Evolutionary conservation across 2,888 invertebrate genomes (phyloP).

Genomic region (Thymelicus lineola): DNA sequence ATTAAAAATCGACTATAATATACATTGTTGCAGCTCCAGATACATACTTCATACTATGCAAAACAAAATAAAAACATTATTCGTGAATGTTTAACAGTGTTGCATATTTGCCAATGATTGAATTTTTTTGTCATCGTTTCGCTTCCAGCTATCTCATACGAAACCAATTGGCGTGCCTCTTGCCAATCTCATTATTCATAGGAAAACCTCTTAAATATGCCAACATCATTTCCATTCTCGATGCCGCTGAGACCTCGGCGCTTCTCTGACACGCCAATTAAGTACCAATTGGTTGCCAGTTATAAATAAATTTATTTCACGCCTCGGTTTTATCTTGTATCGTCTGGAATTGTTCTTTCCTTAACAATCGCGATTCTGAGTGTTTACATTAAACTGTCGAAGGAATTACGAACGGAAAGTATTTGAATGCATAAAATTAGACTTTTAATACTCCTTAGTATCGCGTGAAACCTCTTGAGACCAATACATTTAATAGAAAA

Average conservation of each 20-base stretch:
- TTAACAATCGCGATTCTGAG: constrained; percentile 67
- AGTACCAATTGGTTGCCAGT: constrained; percentile 66
- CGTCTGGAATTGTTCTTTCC: constrained; percentile 72
- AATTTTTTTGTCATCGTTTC: constrained; percentile 17
- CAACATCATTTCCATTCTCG: constrained; percentile 51
- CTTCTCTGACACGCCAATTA: constrained; percentile 71
- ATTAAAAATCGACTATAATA: no score
- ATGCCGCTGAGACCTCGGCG: constrained; percentile 47
- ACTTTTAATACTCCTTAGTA: constrained; percentile 37
- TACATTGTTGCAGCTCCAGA: background rate
- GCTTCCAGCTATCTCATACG: constrained; percentile 15
- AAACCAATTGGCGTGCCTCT: constrained; percentile 30
- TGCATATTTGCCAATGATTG: constrained; percentile 22
- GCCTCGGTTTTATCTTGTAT: constrained; percentile 76
- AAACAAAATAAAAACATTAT: constrained; percentile 4
- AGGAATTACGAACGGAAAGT: constrained; percentile 59
- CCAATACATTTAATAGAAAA: constrained; percentile 37
- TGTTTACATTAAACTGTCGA: constrained; percentile 64
- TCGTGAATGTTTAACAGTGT: constrained; percentile 5
- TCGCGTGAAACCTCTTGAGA: constrained; percentile 47
- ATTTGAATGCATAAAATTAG: constrained; percentile 42
- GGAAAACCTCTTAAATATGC: constrained; percentile 48
- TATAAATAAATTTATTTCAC: constrained; percentile 75
- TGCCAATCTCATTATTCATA: constrained; percentile 31
- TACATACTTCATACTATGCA: background rate